These are phyloP conservation scores for Melanerpes aurifrons DNA, from an alignment of 2,113 vertebrate genomes.

Conservation along the genomic window DNA sequence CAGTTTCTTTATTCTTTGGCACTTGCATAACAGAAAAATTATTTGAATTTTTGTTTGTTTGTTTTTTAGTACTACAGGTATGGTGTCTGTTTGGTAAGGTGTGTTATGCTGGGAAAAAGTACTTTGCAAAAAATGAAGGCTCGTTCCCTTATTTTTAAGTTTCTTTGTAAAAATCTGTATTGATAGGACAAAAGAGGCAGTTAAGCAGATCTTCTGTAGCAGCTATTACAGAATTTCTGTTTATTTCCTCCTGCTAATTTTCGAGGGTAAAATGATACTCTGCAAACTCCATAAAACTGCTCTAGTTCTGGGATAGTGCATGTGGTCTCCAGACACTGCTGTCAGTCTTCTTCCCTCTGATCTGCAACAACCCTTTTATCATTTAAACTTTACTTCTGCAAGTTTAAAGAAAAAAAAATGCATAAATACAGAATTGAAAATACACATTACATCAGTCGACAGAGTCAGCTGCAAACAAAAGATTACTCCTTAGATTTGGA, in stretches of 20 bases:
- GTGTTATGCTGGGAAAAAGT: background rate
- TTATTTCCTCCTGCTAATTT: constrained; percentile 37
- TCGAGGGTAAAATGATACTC: constrained; percentile 9
- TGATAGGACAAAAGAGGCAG: background rate
- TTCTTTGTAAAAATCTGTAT: background rate
- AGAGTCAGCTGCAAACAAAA: background rate
- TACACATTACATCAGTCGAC: background rate
- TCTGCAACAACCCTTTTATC: constrained; percentile 56
- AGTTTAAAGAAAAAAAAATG: constrained; percentile 14
- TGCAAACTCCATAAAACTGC: background rate
- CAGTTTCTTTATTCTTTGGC: background rate
- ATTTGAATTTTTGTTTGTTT: background rate
- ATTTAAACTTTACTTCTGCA: constrained; percentile 26
- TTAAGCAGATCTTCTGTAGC: background rate
- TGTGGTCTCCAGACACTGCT: constrained; percentile 56
- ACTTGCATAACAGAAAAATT: background rate
- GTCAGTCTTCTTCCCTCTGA: constrained; percentile 40
- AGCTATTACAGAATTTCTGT: background rate
- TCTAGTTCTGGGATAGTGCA: background rate
- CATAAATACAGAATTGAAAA: constrained; percentile 1
- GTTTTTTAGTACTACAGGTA: background rate
- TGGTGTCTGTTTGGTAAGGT: background rate
- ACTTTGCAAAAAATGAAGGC: background rate
- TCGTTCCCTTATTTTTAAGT: background rate
- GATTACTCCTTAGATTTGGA: background rate